Evolutionary conservation across 2,797 vertebrate species (phyloP), one percentile per base, ranked within the genome.

Genomic region (Petrocephalus schoutedeni): DNA sequence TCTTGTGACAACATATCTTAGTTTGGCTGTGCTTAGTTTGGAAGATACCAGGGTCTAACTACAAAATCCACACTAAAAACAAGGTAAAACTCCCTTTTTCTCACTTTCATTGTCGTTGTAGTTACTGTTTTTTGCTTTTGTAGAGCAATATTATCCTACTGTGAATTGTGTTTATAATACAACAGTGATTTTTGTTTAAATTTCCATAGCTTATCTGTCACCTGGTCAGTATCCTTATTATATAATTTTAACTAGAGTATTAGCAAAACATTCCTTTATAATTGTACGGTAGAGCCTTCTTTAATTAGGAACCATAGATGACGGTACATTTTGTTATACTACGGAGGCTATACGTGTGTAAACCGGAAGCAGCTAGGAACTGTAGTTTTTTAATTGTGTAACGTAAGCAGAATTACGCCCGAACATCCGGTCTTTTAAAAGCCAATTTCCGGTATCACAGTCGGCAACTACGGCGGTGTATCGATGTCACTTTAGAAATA

Each of bases 301-400:
- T 77, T 77, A 45, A 45, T 19, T 83, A 54, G 49, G 80, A 83
- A 54, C 80, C 4, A 83, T 54, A 28, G 3, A n/a, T 54, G 80
- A 23, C 49, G 8, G 1, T 83, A 14, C 12, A 45, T 10, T 71
- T 85, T 54, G 83, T 88, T 88, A 12, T 57, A 45, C 10, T 41
- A 82, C 61, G 87, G 87, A 88, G 49, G 59, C 7, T 19, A 41
- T 88, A 71, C 86, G 21, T 67, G 19, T 56, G 3, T 61, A 59
- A 23, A 88, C 87, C 57, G 4, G n/a, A 67, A 49, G 28, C 7
- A 84, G 21, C 36, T 80, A n/a, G 45, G 45, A 64, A 84, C 23
- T 54, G 80, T 67, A 84, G 77, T 84, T 84, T 67, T 41, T 57
- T 28, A 2, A 54, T 21, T 21, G 28, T 14, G 7, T 4, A 4